phyloP scores from a whole-genome alignment of 2,113 vertebrate genomes.

The Chloroceryle aenea region DNA sequence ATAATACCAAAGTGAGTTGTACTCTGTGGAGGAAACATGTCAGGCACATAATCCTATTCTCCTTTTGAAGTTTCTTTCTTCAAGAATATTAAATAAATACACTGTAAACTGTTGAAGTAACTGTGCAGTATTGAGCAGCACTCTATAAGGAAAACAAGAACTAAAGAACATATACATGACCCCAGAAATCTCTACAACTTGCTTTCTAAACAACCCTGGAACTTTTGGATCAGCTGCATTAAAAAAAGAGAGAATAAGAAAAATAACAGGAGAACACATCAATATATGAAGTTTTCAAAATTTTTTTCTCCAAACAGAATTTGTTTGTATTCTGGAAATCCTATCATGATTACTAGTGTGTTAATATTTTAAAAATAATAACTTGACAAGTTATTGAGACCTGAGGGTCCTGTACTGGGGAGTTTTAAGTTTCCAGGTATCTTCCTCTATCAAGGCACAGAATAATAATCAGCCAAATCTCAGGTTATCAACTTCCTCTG shows the following conservation, averaged over 20 bases:
- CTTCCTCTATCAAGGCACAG: not conserved
- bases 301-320: not conserved
- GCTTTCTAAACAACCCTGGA: not conserved
- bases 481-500: not conserved
- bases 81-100: constrained; percentile 64
- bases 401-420: not conserved
- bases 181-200: not conserved
- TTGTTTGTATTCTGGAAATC: not conserved
- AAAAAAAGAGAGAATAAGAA: not conserved
- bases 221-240: not conserved
- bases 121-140: not conserved
- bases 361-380: not conserved
- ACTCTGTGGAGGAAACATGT: not conserved
- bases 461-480: not conserved
- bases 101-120: constrained; percentile 19
- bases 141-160: constrained; percentile 35
- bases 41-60: constrained; percentile 16
- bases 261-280: not conserved
- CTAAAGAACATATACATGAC: not conserved
- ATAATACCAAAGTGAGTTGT: not conserved
- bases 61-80: constrained; percentile 52
- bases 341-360: not conserved
- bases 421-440: not conserved
- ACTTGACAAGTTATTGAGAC: not conserved
- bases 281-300: not conserved